Evolutionary conservation across 2,113 vertebrate genomes (phyloP).

Genomic region (Cnemophilus loriae): DNA sequence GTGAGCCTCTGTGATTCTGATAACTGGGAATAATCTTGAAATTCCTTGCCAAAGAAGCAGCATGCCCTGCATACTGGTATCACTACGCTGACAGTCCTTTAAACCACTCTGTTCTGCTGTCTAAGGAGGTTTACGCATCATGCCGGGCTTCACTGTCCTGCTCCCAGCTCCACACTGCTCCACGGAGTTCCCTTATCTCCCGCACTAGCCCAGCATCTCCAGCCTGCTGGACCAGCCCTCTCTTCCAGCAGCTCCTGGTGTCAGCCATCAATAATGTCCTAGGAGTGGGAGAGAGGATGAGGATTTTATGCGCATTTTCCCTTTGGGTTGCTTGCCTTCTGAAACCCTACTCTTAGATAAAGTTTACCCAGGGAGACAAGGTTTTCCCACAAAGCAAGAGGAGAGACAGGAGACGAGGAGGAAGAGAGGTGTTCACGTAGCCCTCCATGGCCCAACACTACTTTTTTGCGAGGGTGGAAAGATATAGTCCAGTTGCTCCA

Average conservation of each 20-base stretch:
- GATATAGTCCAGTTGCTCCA: background rate
- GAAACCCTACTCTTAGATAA: background rate
- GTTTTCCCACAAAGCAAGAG: background rate
- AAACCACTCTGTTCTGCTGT: background rate
- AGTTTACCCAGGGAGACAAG: background rate
- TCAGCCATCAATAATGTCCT: background rate
- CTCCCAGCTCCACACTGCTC: background rate
- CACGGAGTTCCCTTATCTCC: background rate
- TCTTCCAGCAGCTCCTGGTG: background rate
- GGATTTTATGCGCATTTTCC: background rate
- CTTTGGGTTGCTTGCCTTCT: background rate
- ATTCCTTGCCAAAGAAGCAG: background rate
- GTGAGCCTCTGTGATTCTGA: background rate
- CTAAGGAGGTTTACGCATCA: background rate
- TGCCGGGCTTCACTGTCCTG: background rate
- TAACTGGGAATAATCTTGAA: background rate
- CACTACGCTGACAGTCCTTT: background rate
- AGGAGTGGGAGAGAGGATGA: background rate
- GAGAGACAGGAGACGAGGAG: background rate
- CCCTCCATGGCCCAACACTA: background rate
- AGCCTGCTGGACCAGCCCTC: background rate
- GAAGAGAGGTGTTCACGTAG: background rate
- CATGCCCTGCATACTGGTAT: background rate
- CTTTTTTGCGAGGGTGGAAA: background rate
- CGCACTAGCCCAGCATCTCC: background rate